Evolutionary conservation across 1,140 invertebrate genomes (phyloP).

Genomic region (Bilobella aurantiaca): DNA sequence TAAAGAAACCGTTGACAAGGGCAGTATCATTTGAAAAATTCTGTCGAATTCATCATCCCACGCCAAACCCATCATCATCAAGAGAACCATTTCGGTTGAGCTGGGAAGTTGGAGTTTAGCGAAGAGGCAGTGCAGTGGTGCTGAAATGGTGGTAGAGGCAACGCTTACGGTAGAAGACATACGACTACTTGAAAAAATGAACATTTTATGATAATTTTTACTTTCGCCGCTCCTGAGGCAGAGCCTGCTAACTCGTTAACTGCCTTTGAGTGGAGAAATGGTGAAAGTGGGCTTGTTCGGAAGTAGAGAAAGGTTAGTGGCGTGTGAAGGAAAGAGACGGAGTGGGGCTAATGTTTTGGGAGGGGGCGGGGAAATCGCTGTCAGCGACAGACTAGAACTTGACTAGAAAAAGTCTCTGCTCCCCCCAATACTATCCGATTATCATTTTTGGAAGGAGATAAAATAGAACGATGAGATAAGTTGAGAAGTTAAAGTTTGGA

Average conservation of each 20-base stretch:
- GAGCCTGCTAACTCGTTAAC: conserved; percentile 1
- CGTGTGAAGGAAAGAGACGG: background rate
- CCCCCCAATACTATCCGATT: background rate
- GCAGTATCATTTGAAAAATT: background rate
- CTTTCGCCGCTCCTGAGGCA: background rate
- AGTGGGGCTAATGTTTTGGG: background rate
- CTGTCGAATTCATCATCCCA: background rate
- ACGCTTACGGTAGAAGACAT: too few species aligned
- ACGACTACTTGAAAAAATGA: conserved; percentile 18
- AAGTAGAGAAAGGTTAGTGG: background rate
- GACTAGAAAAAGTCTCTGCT: background rate
- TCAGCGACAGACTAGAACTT: background rate
- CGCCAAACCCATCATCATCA: conserved; percentile 9
- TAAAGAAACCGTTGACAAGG: too few species aligned
- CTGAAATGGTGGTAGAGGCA: too few species aligned
- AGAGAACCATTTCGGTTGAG: too few species aligned
- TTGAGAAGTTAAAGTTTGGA: background rate
- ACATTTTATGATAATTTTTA: conserved; percentile 34
- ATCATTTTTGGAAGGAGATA: background rate
- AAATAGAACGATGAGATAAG: background rate
- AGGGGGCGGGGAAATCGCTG: background rate
- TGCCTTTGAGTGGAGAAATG: background rate
- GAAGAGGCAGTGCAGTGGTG: too few species aligned
- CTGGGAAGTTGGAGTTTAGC: too few species aligned
- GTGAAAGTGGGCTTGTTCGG: background rate